Evolutionary conservation across 2,113 vertebrate species (phyloP).

Genomic region (Sceloporus tristichus): DNA sequence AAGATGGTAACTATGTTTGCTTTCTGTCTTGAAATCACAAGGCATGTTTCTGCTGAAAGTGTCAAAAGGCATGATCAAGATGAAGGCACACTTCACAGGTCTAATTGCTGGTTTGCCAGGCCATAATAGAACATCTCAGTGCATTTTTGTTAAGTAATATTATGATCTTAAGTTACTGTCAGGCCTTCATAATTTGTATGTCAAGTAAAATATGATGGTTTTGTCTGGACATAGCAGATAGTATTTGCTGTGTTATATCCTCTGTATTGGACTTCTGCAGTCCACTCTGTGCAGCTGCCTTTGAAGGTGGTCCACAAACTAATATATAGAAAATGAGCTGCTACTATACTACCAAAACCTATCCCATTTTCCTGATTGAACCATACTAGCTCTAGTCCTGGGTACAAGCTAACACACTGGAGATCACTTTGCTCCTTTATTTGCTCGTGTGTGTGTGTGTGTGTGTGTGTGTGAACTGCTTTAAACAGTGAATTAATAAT

Average conservation of each 20-base stretch:
- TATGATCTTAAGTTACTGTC: background rate
- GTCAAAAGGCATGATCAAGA: background rate
- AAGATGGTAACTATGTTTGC: background rate
- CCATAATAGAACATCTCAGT: constrained; percentile 12
- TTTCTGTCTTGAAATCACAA: background rate
- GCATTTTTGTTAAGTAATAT: background rate
- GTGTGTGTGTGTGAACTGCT: too few species aligned
- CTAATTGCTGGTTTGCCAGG: rapidly evolving
- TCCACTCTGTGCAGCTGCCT: background rate
- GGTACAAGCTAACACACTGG: too few species aligned
- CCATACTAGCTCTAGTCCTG: background rate
- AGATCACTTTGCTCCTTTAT: too few species aligned
- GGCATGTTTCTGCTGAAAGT: background rate
- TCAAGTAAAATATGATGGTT: background rate
- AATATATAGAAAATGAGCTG: background rate
- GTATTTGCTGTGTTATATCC: background rate
- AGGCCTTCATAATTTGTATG: background rate
- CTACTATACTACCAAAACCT: background rate
- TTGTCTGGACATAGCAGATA: background rate
- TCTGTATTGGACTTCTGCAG: background rate
- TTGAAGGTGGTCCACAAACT: background rate
- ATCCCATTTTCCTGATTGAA: background rate
- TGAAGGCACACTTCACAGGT: background rate
- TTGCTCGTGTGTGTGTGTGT: too few species aligned
- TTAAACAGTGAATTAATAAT: too few species aligned